Base-by-base conservation (phyloP, 1,140 invertebrate species). In the Tribolium castaneum region DNA sequence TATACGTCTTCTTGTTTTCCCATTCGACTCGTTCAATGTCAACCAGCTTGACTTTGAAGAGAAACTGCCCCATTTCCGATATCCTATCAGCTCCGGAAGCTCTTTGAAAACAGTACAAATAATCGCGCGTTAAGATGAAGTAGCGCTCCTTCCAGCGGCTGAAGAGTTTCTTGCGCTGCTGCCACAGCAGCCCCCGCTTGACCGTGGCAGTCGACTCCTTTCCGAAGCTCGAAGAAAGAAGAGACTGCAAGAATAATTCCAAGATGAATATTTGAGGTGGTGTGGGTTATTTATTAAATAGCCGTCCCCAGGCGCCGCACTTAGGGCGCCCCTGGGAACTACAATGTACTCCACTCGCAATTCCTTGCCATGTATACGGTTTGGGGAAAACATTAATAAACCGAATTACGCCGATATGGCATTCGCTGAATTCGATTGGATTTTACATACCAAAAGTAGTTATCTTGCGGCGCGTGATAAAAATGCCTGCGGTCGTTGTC, bases 131-230 rank as follows among this genome's bases (percentile, higher is more conserved):
- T 9, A 93, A 86, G 56, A 93, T 90, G 86, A 93, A 93, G 83
- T 91, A 93, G 75, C 92, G 87, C 84, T 93, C 92, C 84, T 93
- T 93, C 92, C 92, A 92, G 70, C 92, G 85, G 19, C 91, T 92
- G 84, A 92, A 92, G 34, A 93, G 88, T 79, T 90, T 89, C 84
- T 92, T 91, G 71, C 91, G 85, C 82, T 92, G 92, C 84, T 92
- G 91, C 88, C 91, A 92, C 45, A 93, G 85, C 12, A 93, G 86
- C 22, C 92, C 92, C 56, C 90, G 89, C 82, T 92, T 92, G 79
- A 92, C 88, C 50, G 91, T 90, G 77, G 87, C 86, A 34, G 80
- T 80, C 25, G 84, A 77, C 14, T 85, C 83, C 78, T 84, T 84
- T 12, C 80, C 82, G 66, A 80, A 83, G 52, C 35, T 80, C 45